These are phyloP conservation scores for Mormyrus iriodes DNA, from an alignment of 2,113 vertebrate species.

Conservation along the genomic window DNA sequence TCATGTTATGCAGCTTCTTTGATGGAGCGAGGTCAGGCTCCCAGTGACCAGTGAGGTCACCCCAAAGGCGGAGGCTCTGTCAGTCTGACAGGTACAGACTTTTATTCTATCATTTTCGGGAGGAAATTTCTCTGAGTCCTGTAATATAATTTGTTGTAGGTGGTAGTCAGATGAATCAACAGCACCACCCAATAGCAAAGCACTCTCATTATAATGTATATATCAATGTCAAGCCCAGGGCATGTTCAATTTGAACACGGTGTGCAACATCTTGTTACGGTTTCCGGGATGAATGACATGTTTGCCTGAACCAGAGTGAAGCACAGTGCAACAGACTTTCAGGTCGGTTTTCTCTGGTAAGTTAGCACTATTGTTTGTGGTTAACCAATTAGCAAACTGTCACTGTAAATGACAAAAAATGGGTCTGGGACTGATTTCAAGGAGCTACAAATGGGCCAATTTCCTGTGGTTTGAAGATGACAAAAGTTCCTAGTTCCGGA, in stretches of 20 bases:
- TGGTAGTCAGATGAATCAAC: not conserved
- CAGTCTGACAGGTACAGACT: not conserved
- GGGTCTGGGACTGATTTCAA: not conserved
- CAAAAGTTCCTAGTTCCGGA: not conserved
- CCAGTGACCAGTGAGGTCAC: not conserved
- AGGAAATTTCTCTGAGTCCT: not conserved
- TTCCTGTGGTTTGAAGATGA: not conserved
- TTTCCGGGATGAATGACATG: not conserved
- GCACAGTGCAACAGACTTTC: not conserved
- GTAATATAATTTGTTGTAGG: not conserved
- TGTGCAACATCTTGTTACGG: not conserved
- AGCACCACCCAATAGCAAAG: not conserved
- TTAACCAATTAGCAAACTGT: not conserved
- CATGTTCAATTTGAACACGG: not conserved
- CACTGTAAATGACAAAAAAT: not conserved
- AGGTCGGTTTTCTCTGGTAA: not conserved
- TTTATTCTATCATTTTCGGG: not conserved
- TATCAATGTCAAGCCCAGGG: not conserved
- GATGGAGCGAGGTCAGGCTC: slow-evolving; percentile 9
- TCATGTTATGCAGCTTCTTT: not conserved
- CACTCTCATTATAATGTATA: not conserved
- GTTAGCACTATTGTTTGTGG: not conserved
- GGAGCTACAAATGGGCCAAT: not conserved
- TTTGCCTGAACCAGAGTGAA: not conserved
- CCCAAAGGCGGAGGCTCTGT: not conserved